A percentile compares a stretch with the other conserved stretches of the same genome.
Evolutionary conservation across 92 coral and sea anemone species (phyloP).

Genomic region (Epizoanthus fatuus): DNA sequence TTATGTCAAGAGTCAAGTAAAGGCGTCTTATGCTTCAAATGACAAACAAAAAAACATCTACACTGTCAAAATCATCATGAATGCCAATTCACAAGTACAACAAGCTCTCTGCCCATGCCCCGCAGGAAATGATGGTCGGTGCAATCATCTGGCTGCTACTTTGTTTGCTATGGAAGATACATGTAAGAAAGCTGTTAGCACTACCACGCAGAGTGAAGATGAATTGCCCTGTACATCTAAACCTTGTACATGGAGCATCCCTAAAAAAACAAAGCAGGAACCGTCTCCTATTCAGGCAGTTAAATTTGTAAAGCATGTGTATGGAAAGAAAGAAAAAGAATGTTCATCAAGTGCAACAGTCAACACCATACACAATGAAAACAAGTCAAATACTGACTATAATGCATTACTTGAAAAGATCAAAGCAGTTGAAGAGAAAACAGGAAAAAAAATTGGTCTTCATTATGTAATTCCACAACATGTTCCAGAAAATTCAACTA

Average conservation of each 20-base stretch:
- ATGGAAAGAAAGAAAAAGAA: background rate
- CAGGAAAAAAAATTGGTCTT: slow-evolving; percentile 36
- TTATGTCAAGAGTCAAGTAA: background rate
- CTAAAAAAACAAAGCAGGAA: background rate
- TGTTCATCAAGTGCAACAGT: background rate
- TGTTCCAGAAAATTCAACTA: slow-evolving; percentile 4
- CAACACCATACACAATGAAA: slow-evolving; percentile 10
- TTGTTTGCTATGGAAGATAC: background rate
- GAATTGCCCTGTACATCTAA: slow-evolving; percentile 37
- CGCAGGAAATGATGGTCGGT: slow-evolving; percentile 12
- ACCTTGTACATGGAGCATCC: slow-evolving; percentile 43
- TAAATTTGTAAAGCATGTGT: slow-evolving; percentile 29
- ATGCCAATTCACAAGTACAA: background rate
- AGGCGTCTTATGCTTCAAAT: slow-evolving; percentile 5
- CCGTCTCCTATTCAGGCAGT: slow-evolving; percentile 14
- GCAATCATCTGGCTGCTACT: slow-evolving; percentile 12
- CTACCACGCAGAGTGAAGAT: background rate
- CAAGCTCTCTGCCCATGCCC: slow-evolving; percentile 3
- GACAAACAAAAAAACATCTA: background rate
- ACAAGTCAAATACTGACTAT: slow-evolving; percentile 18
- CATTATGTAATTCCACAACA: slow-evolving; percentile 7
- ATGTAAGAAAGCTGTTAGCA: slow-evolving; percentile 16
- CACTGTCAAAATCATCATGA: slow-evolving; percentile 3
- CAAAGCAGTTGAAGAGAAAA: slow-evolving; percentile 34
- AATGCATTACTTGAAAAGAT: slow-evolving; percentile 28